Percentiles rank a stretch among this genome's conserved stretches.
phyloP scores from a whole-genome alignment of 1,140 invertebrate genomes.

The Leptoteleia sp. region DNA sequence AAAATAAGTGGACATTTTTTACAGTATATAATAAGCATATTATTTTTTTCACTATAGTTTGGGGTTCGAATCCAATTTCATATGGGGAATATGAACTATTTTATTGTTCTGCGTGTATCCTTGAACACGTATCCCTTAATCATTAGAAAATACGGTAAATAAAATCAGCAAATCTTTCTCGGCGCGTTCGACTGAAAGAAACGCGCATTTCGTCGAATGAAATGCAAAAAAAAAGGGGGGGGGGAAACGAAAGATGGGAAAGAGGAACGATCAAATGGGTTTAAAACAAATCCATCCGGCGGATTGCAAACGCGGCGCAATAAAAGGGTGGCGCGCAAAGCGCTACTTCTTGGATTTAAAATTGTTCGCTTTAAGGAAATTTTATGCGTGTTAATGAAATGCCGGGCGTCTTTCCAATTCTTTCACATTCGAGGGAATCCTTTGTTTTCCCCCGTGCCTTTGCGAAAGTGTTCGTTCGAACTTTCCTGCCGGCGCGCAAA shows the following conservation, averaged over 20 bases:
- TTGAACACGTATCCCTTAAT: too few species aligned
- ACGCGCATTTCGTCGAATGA: too few species aligned
- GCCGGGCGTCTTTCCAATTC: conserved; percentile 21
- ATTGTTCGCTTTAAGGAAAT: conserved; percentile 22
- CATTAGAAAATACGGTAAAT: too few species aligned
- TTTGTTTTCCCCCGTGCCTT: conserved; percentile 41
- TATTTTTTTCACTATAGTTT: too few species aligned
- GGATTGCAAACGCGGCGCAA: conserved; percentile 22
- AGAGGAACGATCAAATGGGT: not conserved
- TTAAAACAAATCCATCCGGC: not conserved
- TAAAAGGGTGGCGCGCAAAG: conserved; percentile 7
- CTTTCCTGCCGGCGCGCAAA: conserved; percentile 19
- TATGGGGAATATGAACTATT: too few species aligned
- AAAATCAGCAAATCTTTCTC: too few species aligned
- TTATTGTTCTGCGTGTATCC: too few species aligned
- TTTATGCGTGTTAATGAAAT: conserved; percentile 46
- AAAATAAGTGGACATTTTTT: too few species aligned
- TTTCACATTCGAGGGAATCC: conserved; percentile 28
- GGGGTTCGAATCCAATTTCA: too few species aligned
- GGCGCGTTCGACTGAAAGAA: too few species aligned
- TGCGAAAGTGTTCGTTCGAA: conserved; percentile 45
- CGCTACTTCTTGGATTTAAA: conserved; percentile 14
- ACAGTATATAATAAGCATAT: too few species aligned
- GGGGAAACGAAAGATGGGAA: not conserved
- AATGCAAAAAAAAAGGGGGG: too few species aligned